A percentile compares a stretch with the other conserved stretches of the same genome.
phyloP scores from a whole-genome alignment of 2,797 vertebrate species.

The Melanogrammus aeglefinus region DNA sequence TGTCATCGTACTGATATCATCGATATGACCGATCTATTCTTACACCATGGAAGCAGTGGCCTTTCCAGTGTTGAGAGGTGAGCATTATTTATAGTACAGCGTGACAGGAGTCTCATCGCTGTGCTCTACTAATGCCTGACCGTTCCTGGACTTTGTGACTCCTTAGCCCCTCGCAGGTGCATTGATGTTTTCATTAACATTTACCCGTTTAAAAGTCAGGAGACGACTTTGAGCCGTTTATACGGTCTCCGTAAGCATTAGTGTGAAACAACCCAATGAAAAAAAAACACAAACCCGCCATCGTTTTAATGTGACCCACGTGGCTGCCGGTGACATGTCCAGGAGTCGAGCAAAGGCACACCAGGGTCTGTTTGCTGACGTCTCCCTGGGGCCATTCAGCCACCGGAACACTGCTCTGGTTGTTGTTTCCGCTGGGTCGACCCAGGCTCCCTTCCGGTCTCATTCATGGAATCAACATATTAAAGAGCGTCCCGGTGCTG shows the following conservation, averaged over 20 bases:
- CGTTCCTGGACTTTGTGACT: neutral
- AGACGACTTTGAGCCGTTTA: no score
- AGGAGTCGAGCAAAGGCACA: neutral
- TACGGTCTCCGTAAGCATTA: no score
- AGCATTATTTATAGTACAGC: neutral
- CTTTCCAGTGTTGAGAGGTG: neutral
- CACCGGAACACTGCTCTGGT: constrained; percentile 31
- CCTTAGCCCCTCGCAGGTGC: no score
- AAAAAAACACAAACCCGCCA: no score
- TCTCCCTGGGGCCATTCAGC: neutral
- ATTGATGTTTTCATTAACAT: no score
- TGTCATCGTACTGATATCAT: no score
- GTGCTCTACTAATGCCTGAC: no score
- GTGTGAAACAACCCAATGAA: no score
- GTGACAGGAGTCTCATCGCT: neutral
- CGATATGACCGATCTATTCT: neutral
- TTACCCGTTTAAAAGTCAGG: no score
- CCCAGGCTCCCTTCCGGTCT: constrained; percentile 39
- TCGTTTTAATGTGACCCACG: no score
- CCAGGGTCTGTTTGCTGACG: neutral
- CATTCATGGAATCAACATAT: constrained; percentile 50
- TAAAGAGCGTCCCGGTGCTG: constrained; percentile 48
- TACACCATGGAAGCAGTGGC: neutral
- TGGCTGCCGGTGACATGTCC: no score
- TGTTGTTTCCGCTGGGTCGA: constrained; percentile 37